Base-by-base conservation (phyloP, 2,888 invertebrate species). In the Congeria kusceri region DNA sequence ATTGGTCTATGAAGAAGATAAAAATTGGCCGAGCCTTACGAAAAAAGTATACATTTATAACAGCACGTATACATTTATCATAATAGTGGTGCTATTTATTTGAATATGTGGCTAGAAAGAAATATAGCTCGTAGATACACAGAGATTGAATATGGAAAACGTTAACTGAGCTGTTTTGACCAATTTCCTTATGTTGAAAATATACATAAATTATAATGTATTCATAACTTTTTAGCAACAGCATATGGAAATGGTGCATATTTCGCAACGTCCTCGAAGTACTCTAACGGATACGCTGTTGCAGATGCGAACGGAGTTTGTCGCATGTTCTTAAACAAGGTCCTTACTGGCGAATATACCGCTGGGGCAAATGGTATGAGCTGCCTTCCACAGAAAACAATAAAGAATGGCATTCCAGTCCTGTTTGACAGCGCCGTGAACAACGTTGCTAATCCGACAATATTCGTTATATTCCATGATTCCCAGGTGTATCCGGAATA, bases 381-480 rank as follows among this genome's bases (percentile, higher is more conserved):
- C 0, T 47, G 44, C 0, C 63, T 70, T 13, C 70, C 70, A 15
- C 23, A 39, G 56, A 62, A 56, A 29, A 39, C 32, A 7, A 62
- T 39, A 47, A 18, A 53, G 23, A 39, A 32, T 7, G 44, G 44
- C 20, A 53, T 62, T 13, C 61, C 53, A 13, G 44, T 70, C 18
- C 15, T 47, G 20, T 70, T 32, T 27, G 70, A 70, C 20, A 61
- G 61, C 25, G 62, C 62, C 25, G 70, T 56, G 18, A 53, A 70
- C 44, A 29, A 70, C 23, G 7, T 20, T 18, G 39, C 15, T 1
- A 70, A 53, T 7, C 62, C 63, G 7, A 1, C 23, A 18, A 70
- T 70, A 3, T 70, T 63, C 62, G 56, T 70, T 20, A 70, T 70
- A 15, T 70, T 62, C 27, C 70, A 70, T 27, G 70, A 70, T 56